Evolutionary conservation across 2,888 invertebrate species (phyloP), one percentile per base, ranked within the genome.

Genomic region (Ectobius pallidus): DNA sequence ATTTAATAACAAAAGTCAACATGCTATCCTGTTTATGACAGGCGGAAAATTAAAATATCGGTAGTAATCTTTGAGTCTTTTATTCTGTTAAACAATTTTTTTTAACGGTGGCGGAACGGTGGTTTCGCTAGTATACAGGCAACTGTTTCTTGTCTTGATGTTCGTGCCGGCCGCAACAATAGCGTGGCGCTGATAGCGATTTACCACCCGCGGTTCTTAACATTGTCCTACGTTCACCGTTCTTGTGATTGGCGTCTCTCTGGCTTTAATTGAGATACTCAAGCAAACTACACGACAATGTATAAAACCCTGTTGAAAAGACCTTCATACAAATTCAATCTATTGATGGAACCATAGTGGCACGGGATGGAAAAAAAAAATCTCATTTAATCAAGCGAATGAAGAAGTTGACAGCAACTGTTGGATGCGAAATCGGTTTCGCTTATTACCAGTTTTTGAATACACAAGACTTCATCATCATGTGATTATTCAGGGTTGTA

Each of bases 21-120:
- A 25, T 30, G 27, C 30, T 34, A 52, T 42, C 34, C 46, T 68
- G 72, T 32, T n/a, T 27, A 58, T 72, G 72, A 72, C 72, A 72
- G 72, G 49, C 30, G 49, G 55, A 67, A 72, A 69, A 72, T 72
- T 72, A 72, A 72, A 72, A 72, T 62, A 72, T 72, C 69, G 69
- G 69, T 32, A 62, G 58, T 72, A 68, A 72, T 72, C 72, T 72
- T 65, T 63, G 25, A 52, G 62, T 71, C 71, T 71, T 71, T 71
- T 71, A 71, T 71, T 71, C 63, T 39, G 70, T 52, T 62, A 46
- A 65, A 22, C 62, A 63, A 22, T 69, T 52, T 69, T 69, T 55
- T 52, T 2, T 49, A 20, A 9, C 25, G 14, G 27, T 6, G 27
- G 46, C n/a, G n/a, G n/a, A n/a, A n/a, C 20, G 27, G 25, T 20